Base-by-base conservation (phyloP, 64 coral and sea anemone species). In the Cladopsammia gracilis region DNA sequence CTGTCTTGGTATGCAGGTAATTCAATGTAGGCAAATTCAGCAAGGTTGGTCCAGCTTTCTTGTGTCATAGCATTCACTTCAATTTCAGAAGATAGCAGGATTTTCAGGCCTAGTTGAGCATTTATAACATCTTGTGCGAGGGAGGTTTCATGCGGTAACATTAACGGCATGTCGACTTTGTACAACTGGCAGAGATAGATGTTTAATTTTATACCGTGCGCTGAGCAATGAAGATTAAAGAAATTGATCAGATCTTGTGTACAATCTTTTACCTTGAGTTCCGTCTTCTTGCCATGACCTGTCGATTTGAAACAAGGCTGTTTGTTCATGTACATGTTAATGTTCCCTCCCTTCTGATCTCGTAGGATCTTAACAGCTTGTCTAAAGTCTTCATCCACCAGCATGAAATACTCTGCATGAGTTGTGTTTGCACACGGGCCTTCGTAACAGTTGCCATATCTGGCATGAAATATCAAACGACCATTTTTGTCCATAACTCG, bases 271-370 rank as follows among this genome's bases (percentile, higher is more conserved):
- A 84, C 16, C 3, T 84, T 84, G 4, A 84, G 80, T 0, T 23
- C 62, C 0, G 60, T 84, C 67, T 51, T 83, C 18, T 82, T 82
- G 0, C 80, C 61, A 46, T 84, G 80, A 19, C 80, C 62, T 48
- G 80, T 84, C 3, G 80, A 84, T 8, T 6, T 20, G 6, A 2
- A 67, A 20, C 80, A 84, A 48, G 80, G 80, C 10, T 84, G 80
- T 84, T 84, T 84, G 61, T 84, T 84, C 80, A 84, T 84, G n/a
- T 67, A 84, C 60, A 84, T 67, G 62, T 23, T 67, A n/a, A 84
- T 84, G 47, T 50, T 9, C 14, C 80, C 80, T 67, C 80, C 80
- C 10, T 16, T 84, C 19, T 24, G 60, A 84, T 67, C 62, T 66
- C 46, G 19, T 18, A 84, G 60, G 18, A 84, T 19, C 4, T 84